Evolutionary conservation across 2,888 invertebrate genomes (phyloP).

Genomic region (Noctua janthe): DNA sequence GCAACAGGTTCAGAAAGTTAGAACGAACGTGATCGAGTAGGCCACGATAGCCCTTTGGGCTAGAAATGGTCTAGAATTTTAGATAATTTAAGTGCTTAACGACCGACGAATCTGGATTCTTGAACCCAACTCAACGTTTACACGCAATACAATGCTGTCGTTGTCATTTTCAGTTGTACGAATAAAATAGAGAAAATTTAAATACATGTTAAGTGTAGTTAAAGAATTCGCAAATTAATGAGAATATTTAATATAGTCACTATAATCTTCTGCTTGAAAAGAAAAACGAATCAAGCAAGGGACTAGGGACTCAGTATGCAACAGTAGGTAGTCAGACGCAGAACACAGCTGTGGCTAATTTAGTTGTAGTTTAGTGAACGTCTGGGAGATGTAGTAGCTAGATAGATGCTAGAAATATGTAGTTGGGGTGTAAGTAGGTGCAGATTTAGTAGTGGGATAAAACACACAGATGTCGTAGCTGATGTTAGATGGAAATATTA

Average conservation of each 20-base stretch:
- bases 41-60: conserved; percentile 5
- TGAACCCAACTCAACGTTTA: neutral
- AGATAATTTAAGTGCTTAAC: neutral
- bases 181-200: no score
- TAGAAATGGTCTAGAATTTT: conserved; percentile 5
- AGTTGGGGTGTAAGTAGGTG: neutral
- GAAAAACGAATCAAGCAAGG: no score
- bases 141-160: neutral
- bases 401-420: neutral
- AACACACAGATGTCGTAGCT: neutral
- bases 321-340: neutral
- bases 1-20: conserved; percentile 48
- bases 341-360: conserved; percentile 17
- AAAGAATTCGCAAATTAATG: no score
- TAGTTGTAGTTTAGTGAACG: neutral
- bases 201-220: no score
- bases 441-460: neutral
- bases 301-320: neutral
- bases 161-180: neutral
- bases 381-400: neutral
- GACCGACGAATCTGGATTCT: neutral
- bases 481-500: no score
- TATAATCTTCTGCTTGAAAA: no score
- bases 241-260: no score
- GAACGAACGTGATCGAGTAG: neutral